Conservation (phyloP, 2,797 vertebrate species). For the Gadopsis bispinosus region DNA sequence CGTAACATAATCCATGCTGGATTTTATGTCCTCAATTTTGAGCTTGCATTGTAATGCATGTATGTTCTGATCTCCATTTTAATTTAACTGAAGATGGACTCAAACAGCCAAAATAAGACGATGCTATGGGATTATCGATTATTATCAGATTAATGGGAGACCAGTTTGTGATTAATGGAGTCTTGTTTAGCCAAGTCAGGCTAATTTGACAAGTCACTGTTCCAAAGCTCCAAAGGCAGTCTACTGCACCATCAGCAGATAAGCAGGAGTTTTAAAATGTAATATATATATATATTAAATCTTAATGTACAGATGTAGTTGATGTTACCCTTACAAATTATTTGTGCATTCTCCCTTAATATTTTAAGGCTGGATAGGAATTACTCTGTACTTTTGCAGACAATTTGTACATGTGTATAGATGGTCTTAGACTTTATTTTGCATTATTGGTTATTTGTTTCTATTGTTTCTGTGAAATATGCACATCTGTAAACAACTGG, state of each 20-base stretch:
- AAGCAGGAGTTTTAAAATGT: not conserved
- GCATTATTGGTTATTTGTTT: not conserved
- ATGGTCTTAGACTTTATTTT: not conserved
- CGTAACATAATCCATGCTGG: not conserved
- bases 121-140: constrained; percentile 47
- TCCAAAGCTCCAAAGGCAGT: constrained; percentile 51
- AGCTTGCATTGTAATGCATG: constrained; percentile 27
- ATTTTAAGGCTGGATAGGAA: not conserved
- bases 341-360: constrained; percentile 15
- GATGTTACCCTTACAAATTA: constrained; percentile 5
- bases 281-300: not conserved
- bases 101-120: constrained; percentile 43
- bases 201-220: constrained; percentile 61
- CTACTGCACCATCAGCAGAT: not conserved
- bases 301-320: not conserved
- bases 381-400: not conserved
- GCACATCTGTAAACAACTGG: not conserved
- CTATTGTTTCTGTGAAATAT: not conserved
- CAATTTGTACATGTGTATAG: not conserved
- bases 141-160: constrained; percentile 51
- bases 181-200: constrained; percentile 48
- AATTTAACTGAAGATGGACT: constrained; percentile 44
- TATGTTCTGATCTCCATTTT: constrained; percentile 40
- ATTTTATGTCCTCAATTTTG: constrained; percentile 2
- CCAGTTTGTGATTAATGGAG: constrained; percentile 65